These are phyloP conservation scores for Lates japonicus DNA, from an alignment of 2,797 vertebrate genomes.

Conservation along the genomic window DNA sequence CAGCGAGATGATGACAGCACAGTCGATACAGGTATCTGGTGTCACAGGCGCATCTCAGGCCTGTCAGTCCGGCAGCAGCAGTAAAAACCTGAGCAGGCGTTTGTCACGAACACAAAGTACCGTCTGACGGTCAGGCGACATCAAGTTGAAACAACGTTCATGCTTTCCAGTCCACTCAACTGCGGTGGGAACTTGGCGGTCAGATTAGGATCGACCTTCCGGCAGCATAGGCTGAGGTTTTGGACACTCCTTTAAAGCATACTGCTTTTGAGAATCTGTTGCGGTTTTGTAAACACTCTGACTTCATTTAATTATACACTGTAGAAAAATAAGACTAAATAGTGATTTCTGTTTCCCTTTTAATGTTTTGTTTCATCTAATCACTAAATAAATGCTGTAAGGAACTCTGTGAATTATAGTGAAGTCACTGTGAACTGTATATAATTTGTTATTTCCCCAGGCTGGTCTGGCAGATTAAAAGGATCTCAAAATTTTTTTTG, in stretches of 20 bases:
- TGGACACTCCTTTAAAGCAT: neutral
- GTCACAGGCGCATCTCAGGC: slow-evolving; percentile 43
- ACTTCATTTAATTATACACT: neutral
- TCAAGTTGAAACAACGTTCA: neutral
- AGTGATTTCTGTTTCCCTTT: neutral
- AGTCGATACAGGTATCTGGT: slow-evolving; percentile 34
- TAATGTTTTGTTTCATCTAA: neutral
- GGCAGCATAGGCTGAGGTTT: neutral
- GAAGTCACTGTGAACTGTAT: slow-evolving; percentile 19
- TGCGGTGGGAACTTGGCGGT: neutral
- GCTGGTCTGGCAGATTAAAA: slow-evolving; percentile 52
- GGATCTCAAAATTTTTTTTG: slow-evolving; percentile 50
- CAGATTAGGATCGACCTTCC: neutral
- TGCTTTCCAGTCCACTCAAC: neutral
- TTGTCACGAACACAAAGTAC: neutral
- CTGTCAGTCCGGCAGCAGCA: slow-evolving; percentile 35
- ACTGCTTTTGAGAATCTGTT: neutral
- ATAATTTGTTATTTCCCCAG: slow-evolving; percentile 51
- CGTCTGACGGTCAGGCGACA: neutral
- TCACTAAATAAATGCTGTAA: neutral
- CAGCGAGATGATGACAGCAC: slow-evolving; percentile 31
- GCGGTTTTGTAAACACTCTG: neutral
- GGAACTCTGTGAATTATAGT: slow-evolving; percentile 11
- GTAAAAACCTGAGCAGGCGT: slow-evolving; percentile 3
- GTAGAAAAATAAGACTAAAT: neutral